Evolutionary conservation across 2,888 invertebrate genomes (phyloP).

Genomic region (Drosophila borborema): DNA sequence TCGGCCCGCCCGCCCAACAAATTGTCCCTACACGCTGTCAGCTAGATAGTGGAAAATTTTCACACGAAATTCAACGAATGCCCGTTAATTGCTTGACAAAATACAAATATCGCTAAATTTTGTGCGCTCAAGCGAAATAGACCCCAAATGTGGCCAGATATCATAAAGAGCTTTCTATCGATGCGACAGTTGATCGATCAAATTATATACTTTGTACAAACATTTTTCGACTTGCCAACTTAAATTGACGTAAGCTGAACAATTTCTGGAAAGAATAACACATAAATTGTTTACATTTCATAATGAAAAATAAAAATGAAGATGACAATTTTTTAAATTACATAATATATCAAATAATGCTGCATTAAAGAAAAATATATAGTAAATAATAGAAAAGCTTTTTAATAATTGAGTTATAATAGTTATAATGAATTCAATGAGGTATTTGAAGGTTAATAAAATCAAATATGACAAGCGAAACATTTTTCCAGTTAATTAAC

Average conservation of each 20-base stretch:
- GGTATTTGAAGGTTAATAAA: neutral
- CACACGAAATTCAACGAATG: constrained; percentile 72
- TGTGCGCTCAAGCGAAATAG: constrained; percentile 24
- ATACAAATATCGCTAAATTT: constrained; percentile 44
- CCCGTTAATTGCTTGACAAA: constrained; percentile 70
- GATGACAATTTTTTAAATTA: neutral
- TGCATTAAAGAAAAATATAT: too few species aligned
- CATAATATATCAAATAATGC: too few species aligned
- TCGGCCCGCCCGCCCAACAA: constrained; percentile 22
- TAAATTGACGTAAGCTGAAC: neutral
- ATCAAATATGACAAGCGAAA: neutral
- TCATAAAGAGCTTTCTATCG: constrained; percentile 2
- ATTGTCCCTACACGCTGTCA: constrained; percentile 18
- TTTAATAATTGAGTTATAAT: neutral
- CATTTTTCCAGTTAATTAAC: neutral
- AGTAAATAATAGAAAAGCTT: too few species aligned
- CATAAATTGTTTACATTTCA: too few species aligned
- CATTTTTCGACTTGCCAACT: neutral
- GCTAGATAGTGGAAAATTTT: constrained; percentile 67
- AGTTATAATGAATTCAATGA: neutral
- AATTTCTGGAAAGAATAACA: neutral
- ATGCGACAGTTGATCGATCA: constrained; percentile 4
- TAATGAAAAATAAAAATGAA: neutral
- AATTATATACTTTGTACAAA: constrained; percentile 7
- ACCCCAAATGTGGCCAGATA: constrained; percentile 1